Evolutionary conservation across 1,140 invertebrate species (phyloP), one percentile per base, ranked within the genome.

Genomic region (Scaptomyza graminum): DNA sequence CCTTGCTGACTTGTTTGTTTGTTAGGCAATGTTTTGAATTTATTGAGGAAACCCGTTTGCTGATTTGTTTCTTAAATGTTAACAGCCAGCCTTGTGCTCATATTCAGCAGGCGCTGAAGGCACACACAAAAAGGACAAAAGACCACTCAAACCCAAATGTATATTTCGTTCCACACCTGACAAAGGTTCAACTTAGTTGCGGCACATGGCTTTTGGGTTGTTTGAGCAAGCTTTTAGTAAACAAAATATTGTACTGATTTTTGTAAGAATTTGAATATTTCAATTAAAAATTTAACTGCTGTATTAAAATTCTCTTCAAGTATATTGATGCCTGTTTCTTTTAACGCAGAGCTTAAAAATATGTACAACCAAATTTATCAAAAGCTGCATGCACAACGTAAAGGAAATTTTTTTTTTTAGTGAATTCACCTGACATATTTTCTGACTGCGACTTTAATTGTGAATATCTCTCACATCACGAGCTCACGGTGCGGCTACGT

Each of bases 11-110:
- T 34, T 34, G 44, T 39, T 67, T 63, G 55, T 60, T 60, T 72
- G 50, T 70, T 62, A 44, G 61, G 47, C 47, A 37, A 52, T 50
- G 37, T 39, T 49, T 28, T 44, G 18, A 89, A 88, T 89, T 83
- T 88, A 88, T 88, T 88, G 83, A 88, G 83, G 83, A 88, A 88
- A 83, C 76, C 54, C 41, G 31, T 66, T 74, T 39, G 60, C 52
- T 64, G 67, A 57, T 64, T 60, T 57, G 62, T 81, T 51, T 52
- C 49, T 66, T 66, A 54, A 52, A 51, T 51, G 52, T 46, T 51
- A 15, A 46, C 49, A 55, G 64, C 44, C 72, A 77, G 68, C 74
- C 70, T 76, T 75, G 63, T 66, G 56, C 71, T 78, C 74, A 79
- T 81, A 82, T 79, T 57, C 57, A 71, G 64, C 64, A 61, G n/a